Conservation (phyloP, 2,888 invertebrate genomes). For the Melanostoma scalare region DNA sequence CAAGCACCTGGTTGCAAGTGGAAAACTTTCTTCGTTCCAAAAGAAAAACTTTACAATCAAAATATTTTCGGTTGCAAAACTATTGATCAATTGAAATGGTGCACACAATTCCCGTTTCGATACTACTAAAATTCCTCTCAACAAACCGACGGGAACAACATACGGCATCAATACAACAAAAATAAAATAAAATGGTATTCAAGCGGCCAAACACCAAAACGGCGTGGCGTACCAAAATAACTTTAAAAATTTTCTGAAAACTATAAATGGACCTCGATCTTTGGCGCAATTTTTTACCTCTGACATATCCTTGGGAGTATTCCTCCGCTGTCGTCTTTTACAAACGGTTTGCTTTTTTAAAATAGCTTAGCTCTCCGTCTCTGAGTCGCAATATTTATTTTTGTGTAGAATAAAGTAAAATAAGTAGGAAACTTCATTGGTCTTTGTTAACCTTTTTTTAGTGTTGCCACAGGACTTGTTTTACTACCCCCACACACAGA, state of each 20-base stretch:
- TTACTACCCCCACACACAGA: conserved; percentile 35
- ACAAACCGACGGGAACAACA: conserved; percentile 16
- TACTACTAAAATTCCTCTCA: conserved; percentile 43
- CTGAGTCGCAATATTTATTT: conserved; percentile 20
- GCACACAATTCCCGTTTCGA: conserved; percentile 29
- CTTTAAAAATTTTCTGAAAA: conserved; percentile 27
- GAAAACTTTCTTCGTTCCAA: conserved; percentile 31
- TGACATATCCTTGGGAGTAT: conserved; percentile 49
- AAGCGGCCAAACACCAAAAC: conserved; percentile 46
- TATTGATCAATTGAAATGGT: conserved; percentile 65
- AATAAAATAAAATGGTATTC: conserved; percentile 57
- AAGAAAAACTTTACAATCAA: conserved; percentile 65
- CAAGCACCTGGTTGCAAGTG: conserved; percentile 57
- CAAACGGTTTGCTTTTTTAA: not conserved
- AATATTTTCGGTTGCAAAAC: conserved; percentile 65
- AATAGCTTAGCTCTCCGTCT: conserved; percentile 26
- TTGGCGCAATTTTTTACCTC: conserved; percentile 56
- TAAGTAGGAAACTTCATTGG: conserved; percentile 35
- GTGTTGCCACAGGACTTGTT: conserved; percentile 16
- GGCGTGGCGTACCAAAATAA: conserved; percentile 29
- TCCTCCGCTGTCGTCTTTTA: conserved; percentile 3
- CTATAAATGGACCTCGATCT: conserved; percentile 69
- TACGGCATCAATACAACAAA: not conserved
- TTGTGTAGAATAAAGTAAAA: conserved; percentile 43
- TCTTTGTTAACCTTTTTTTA: conserved; percentile 1